These are phyloP conservation scores for Paramuricea clavata DNA, from an alignment of 92 coral and sea anemone species.

Conservation along the genomic window DNA sequence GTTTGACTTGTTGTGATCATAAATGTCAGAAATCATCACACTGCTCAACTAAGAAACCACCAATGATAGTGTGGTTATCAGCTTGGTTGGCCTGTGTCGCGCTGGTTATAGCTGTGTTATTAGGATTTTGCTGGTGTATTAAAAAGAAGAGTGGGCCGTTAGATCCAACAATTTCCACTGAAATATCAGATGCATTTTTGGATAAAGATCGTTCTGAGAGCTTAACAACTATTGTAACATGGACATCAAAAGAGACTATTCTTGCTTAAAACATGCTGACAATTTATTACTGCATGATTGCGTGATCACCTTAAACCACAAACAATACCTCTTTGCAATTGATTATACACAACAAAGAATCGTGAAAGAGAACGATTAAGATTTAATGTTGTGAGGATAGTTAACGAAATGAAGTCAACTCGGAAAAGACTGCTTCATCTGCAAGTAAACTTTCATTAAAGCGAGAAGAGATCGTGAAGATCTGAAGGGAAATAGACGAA, in stretches of 20 bases:
- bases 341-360: background rate
- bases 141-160: background rate
- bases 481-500: too few species aligned
- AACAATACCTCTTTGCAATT: background rate
- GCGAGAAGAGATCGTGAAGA: too few species aligned
- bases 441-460: too few species aligned
- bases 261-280: background rate
- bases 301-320: background rate
- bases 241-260: slow-evolving; percentile 22
- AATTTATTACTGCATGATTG: background rate
- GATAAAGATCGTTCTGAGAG: slow-evolving; percentile 13
- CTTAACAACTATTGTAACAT: slow-evolving; percentile 16
- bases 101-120: slow-evolving; percentile 8
- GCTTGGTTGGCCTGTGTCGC: slow-evolving; percentile 12
- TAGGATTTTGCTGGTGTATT: slow-evolving; percentile 36
- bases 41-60: background rate
- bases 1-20: slow-evolving; percentile 1
- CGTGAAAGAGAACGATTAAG: background rate
- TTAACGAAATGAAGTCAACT: background rate
- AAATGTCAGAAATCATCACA: slow-evolving; percentile 1
- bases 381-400: background rate
- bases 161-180: slow-evolving; percentile 14
- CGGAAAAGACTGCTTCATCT: background rate
- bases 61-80: slow-evolving; percentile 4
- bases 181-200: slow-evolving; percentile 25